phyloP scores from a whole-genome alignment of 1,140 invertebrate species.

The Capitella teleta region DNA sequence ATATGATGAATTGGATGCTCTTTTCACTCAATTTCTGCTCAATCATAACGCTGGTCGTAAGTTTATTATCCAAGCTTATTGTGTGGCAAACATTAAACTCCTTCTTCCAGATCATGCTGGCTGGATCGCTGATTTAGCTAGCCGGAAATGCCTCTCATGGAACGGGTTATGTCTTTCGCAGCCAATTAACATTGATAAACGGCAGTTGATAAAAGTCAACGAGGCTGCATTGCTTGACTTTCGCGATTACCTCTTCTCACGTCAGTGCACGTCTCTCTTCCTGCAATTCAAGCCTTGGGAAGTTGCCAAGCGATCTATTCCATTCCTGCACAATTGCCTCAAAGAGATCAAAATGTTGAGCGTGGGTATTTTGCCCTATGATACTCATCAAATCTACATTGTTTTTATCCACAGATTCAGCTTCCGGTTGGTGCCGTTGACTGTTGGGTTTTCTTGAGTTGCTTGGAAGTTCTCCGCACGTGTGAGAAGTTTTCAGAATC shows the following conservation, averaged over 20 bases:
- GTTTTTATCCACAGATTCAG: slow-evolving; percentile 29
- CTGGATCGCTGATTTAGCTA: slow-evolving; percentile 68
- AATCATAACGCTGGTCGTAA: slow-evolving; percentile 74
- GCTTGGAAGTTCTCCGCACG: slow-evolving; percentile 72
- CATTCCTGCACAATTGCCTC: slow-evolving; percentile 74
- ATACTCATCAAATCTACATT: background rate
- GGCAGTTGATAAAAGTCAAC: slow-evolving; percentile 57
- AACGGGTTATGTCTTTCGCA: slow-evolving; percentile 64
- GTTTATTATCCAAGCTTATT: slow-evolving; percentile 7
- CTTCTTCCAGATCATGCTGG: slow-evolving; percentile 48
- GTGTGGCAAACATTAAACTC: too few species aligned
- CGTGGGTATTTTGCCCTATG: background rate
- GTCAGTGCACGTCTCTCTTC: slow-evolving; percentile 78
- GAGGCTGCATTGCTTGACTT: slow-evolving; percentile 71
- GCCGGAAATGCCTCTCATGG: slow-evolving; percentile 61
- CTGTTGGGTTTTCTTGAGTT: slow-evolving; percentile 87
- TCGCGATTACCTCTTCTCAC: slow-evolving; percentile 84
- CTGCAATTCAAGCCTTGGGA: slow-evolving; percentile 67
- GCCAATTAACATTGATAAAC: slow-evolving; percentile 54
- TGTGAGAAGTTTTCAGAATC: slow-evolving; percentile 34
- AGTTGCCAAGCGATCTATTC: slow-evolving; percentile 70
- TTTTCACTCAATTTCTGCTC: slow-evolving; percentile 91
- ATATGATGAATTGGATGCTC: slow-evolving; percentile 92
- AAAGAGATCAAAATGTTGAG: slow-evolving; percentile 54
- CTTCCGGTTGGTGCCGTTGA: slow-evolving; percentile 69